Conservation (phyloP, 2,113 vertebrate species). For the Lichenostomus cassidix region DNA sequence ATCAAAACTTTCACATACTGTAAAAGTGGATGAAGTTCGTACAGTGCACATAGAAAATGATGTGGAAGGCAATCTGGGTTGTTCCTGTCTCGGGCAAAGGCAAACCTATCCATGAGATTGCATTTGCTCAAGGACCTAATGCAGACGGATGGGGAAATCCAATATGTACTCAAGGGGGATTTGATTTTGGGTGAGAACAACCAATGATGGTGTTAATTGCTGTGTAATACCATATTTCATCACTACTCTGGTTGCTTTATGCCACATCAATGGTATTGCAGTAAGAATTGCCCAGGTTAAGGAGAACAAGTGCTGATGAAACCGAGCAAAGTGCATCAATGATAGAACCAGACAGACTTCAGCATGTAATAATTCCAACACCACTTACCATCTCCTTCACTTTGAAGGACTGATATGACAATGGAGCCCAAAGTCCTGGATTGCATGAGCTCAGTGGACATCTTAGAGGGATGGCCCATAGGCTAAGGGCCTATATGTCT, state of each 20-base stretch:
- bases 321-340: neutral
- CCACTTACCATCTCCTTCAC: neutral
- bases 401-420: neutral
- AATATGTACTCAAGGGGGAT: neutral
- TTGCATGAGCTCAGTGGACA: neutral
- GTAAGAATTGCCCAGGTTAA: neutral
- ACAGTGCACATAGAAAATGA: neutral
- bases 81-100: neutral
- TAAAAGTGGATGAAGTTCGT: neutral
- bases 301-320: neutral
- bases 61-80: neutral
- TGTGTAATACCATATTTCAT: neutral
- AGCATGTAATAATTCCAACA: neutral
- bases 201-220: rapidly evolving
- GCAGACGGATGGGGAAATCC: neutral
- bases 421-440: neutral
- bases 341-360: neutral
- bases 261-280: neutral
- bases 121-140: neutral
- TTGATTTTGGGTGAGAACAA: neutral
- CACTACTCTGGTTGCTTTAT: neutral
- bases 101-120: neutral
- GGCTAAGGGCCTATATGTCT: neutral
- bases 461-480: neutral
- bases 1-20: neutral